Percentiles rank a stretch among this genome's conserved stretches.
These are phyloP conservation scores for Pogoniulus pusillus DNA, from an alignment of 2,797 vertebrate genomes.

Conservation along the genomic window DNA sequence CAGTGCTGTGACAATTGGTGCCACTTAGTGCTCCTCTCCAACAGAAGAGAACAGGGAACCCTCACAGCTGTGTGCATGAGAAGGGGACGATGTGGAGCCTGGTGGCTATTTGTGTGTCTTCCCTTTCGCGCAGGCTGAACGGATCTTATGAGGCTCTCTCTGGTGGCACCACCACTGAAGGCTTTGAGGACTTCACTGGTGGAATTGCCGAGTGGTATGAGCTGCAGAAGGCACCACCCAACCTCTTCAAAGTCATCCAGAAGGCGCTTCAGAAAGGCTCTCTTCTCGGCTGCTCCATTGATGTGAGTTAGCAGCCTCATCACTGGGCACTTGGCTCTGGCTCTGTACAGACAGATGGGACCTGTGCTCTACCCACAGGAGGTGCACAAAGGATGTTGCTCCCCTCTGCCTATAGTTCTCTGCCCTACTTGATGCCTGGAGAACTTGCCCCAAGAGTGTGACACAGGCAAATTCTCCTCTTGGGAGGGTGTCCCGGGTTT, in stretches of 20 bases:
- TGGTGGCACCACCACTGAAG: slow-evolving; percentile 88
- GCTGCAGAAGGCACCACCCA: slow-evolving; percentile 74
- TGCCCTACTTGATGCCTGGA: neutral
- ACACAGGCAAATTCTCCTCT: neutral
- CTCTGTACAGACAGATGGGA: neutral
- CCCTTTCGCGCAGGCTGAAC: slow-evolving; percentile 77
- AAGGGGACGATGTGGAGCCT: neutral
- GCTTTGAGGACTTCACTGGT: slow-evolving; percentile 92
- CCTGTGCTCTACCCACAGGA: neutral
- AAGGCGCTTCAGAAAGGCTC: slow-evolving; percentile 89
- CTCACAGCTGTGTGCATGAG: neutral
- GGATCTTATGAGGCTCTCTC: slow-evolving; percentile 91
- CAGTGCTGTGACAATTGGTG: neutral
- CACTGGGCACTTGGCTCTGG: neutral
- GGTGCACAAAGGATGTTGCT: neutral
- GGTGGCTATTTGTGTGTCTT: neutral
- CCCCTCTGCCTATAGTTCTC: neutral
- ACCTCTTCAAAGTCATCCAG: slow-evolving; percentile 86
- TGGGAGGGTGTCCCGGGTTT: too few species aligned
- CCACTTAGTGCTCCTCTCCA: neutral
- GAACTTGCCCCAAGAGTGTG: neutral
- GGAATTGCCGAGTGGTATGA: slow-evolving; percentile 89
- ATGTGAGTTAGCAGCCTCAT: slow-evolving; percentile 73
- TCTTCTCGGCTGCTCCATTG: slow-evolving; percentile 88
- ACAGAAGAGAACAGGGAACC: neutral